phyloP scores from a whole-genome alignment of 2,888 invertebrate genomes.

The Lithodes maja region DNA sequence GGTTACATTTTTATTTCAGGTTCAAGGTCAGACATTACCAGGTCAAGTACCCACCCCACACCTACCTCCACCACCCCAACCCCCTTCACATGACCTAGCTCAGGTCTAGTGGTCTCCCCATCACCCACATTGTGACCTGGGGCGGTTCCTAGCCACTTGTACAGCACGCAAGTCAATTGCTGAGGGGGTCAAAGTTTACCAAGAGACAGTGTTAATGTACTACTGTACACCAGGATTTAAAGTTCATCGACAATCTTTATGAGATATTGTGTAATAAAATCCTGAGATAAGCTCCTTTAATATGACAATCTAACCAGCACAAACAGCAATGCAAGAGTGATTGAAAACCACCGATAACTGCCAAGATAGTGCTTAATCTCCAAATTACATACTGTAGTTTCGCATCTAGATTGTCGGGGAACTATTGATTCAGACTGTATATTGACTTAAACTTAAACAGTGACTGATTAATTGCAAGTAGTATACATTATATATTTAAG shows the following conservation, averaged over 20 bases:
- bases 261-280: too few relatives aligned
- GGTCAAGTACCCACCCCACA: constrained; percentile 68
- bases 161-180: constrained; percentile 8
- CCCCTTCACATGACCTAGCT: constrained; percentile 66
- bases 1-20: constrained; percentile 33
- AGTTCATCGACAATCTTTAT: too few relatives aligned
- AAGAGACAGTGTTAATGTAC: constrained; percentile 46
- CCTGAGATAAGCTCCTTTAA: too few relatives aligned
- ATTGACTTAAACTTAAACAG: not conserved
- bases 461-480: constrained; percentile 39
- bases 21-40: constrained; percentile 65
- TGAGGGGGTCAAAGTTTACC: constrained; percentile 1
- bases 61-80: constrained; percentile 69
- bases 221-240: constrained; percentile 23
- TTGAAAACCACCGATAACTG: too few relatives aligned
- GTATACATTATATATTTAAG: constrained; percentile 44
- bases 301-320: too few relatives aligned
- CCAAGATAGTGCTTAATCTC: too few relatives aligned
- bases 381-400: too few relatives aligned
- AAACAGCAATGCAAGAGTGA: too few relatives aligned
- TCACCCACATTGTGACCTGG: constrained; percentile 56
- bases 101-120: constrained; percentile 54
- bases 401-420: too few relatives aligned
- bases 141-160: constrained; percentile 43
- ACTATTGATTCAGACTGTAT: too few relatives aligned